Percentiles rank a stretch among this genome's conserved stretches.
phyloP scores from a whole-genome alignment of 2,888 invertebrate genomes.

The Meghimatium bilineatum region DNA sequence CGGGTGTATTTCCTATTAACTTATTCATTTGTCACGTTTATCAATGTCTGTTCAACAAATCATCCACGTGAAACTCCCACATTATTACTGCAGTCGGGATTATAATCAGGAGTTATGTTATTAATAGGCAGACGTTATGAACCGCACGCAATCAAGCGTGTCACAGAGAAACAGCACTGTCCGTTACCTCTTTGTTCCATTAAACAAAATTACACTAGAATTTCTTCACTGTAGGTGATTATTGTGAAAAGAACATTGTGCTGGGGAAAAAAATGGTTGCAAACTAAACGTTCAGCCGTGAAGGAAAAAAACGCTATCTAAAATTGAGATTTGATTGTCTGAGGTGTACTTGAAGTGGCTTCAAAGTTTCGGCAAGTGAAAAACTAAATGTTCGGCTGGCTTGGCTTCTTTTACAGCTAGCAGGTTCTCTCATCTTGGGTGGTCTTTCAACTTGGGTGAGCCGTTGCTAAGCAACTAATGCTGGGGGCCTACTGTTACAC shows the following conservation, averaged over 20 bases:
- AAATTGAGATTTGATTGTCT: background rate
- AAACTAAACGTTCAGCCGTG: constrained; percentile 15
- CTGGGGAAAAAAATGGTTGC: background rate
- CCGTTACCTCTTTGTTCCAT: background rate
- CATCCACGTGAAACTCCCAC: background rate
- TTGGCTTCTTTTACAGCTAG: constrained; percentile 5
- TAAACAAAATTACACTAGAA: background rate
- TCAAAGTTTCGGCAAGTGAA: no score
- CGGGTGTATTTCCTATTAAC: no score
- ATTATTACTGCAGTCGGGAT: no score
- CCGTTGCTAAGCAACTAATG: constrained; percentile 77
- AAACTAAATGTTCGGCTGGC: constrained; percentile 20
- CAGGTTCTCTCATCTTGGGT: constrained; percentile 68
- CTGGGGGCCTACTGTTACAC: constrained; percentile 69
- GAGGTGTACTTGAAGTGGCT: background rate
- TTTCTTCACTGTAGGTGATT: background rate
- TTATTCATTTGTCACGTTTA: no score
- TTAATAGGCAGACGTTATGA: background rate
- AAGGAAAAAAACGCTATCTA: background rate
- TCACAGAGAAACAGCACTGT: background rate
- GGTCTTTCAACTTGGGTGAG: constrained; percentile 75
- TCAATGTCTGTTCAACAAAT: no score
- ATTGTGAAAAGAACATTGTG: constrained; percentile 7
- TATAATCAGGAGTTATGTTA: background rate
- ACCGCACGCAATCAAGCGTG: background rate